Evolutionary conservation across 1,140 invertebrate species (phyloP), one percentile per base, ranked within the genome.

Genomic region (Musca vetustissima): DNA sequence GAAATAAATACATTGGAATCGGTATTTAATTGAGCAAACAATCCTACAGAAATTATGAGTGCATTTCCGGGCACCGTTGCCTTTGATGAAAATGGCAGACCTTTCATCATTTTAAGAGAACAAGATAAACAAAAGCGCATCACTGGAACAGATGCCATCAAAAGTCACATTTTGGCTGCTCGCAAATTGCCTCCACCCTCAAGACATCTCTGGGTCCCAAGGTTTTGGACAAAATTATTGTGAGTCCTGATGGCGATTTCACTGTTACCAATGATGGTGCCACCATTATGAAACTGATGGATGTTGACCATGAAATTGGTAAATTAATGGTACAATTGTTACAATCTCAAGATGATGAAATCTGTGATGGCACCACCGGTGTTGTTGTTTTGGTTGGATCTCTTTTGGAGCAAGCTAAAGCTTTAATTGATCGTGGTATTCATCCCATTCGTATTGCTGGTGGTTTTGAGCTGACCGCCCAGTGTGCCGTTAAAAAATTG

Each of bases 271-370:
- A 99, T 83, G 98, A 99, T 86, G 98, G 98, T 22, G 97, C 98
- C 17, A 99, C 98, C 1, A 99, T 99, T 75, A 86, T 99, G 66
- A 96, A 98, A 83, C 88, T 95, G 81, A 99, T 99, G 98, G 97
- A 99, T 85, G 95, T 99, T 14, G 96, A 99, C 19, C 97, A 99
- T 84, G 93, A 98, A 87, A 96, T 99, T 77, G 98, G 96, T 25
- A 99, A 99, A 80, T 84, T 99, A 4, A 93, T 99, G 89, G 98
- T 99, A 15, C 95, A 99, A 79, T 84, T 99, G 52, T 97, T 96
- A 13, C 96, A 99, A 83, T 98, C 97, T 68, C 98, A 99, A 83
- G 98, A 99, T 85, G 96, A 99, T 86, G 98, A 99, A 87, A 99
- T 99, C 80, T 98, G 98, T 24, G 98, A 99, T 87, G 98, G 98